Conservation (phyloP, 92 coral and sea anemone species). For the Epizoanthus scotinus region DNA sequence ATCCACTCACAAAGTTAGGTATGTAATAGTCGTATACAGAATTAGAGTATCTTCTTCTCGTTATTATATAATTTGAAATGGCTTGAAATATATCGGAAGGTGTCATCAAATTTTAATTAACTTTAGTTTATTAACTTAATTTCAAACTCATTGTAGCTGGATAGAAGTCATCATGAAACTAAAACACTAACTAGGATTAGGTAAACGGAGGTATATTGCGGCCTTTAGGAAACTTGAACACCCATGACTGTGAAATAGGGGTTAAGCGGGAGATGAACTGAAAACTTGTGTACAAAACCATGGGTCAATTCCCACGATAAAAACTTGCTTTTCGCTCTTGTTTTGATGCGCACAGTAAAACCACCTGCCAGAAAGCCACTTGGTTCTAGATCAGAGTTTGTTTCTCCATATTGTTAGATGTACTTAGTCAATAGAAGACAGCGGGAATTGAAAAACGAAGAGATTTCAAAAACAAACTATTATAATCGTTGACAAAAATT, state of each 20-base stretch:
- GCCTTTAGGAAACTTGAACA: conserved; percentile 13
- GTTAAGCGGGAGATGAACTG: neutral
- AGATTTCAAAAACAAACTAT: neutral
- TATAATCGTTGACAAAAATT: neutral
- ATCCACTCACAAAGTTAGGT: neutral
- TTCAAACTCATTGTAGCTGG: conserved; percentile 57
- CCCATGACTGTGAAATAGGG: neutral
- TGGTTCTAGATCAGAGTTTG: neutral
- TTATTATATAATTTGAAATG: conserved; percentile 7
- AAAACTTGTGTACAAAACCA: too few relatives aligned
- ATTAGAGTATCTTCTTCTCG: conserved; percentile 2
- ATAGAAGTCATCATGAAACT: conserved; percentile 23
- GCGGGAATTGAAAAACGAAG: neutral
- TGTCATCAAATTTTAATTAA: conserved; percentile 72
- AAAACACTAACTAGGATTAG: conserved; percentile 15
- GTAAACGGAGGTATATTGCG: conserved; percentile 27
- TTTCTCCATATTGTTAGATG: neutral
- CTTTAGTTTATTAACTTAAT: conserved; percentile 56
- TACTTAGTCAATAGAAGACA: neutral
- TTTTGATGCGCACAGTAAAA: neutral
- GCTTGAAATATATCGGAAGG: conserved; percentile 23
- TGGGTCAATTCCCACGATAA: conserved; percentile 13
- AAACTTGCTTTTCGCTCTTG: neutral
- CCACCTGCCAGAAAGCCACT: conserved; percentile 9
- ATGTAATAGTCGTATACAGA: neutral